Conservation (phyloP, 2,888 invertebrate genomes). For the Ernsta delagoae region DNA sequence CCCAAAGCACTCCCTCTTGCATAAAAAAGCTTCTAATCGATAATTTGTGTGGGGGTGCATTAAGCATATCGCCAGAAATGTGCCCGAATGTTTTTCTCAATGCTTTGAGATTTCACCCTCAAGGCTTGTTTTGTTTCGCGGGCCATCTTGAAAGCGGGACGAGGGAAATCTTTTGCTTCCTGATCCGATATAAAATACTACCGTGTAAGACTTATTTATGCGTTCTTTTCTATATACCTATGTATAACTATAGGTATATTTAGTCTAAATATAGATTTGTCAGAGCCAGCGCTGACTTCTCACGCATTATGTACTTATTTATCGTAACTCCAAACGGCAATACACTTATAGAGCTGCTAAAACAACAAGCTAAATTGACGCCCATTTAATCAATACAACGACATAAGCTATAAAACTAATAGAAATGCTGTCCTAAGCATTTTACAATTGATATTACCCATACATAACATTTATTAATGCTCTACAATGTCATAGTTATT, state of each 20-base stretch:
- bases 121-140: constrained; percentile 77
- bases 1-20: constrained; percentile 82
- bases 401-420: constrained; percentile 22
- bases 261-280: no score
- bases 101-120: constrained; percentile 79
- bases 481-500: no score
- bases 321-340: neutral
- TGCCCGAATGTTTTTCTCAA: constrained; percentile 79
- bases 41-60: constrained; percentile 86
- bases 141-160: constrained; percentile 71
- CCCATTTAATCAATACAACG: constrained; percentile 18
- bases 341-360: constrained; percentile 17
- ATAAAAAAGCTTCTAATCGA: constrained; percentile 86
- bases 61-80: constrained; percentile 82
- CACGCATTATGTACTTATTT: neutral
- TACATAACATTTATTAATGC: constrained; percentile 1
- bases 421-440: constrained; percentile 15
- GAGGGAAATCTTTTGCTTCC: constrained; percentile 54
- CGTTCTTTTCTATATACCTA: constrained; percentile 14
- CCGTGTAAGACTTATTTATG: constrained; percentile 10
- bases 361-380: constrained; percentile 20
- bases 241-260: no score
- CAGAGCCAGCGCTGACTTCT: neutral
- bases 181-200: constrained; percentile 23
- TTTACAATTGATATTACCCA: constrained; percentile 6